Base-by-base conservation (phyloP, 2,797 vertebrate species). In the Microctenopoma stevenorrisi region DNA sequence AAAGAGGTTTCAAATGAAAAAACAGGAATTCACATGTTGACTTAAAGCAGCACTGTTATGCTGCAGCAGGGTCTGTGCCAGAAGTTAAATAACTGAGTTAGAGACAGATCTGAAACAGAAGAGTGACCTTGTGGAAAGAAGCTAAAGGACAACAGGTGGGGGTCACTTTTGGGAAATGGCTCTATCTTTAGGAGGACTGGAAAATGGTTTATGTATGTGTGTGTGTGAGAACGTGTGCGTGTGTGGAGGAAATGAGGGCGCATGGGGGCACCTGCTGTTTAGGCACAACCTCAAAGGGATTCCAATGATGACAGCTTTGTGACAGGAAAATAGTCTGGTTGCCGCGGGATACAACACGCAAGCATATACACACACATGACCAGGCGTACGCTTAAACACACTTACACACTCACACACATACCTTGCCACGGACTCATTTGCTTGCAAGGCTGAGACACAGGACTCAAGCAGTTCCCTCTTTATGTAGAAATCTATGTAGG, bases 351-450 rank as follows among this genome's bases (percentile, higher is more conserved):
- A 88, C 85, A 86, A 83, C 56, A 22, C 22, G 22, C 22, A 22
- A 72, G 63, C 74, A 76, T 74, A 85, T 53, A 84, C 58, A 75
- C 56, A 42, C 28, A 66, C 15, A 73, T 5, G 30, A 54, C 68
- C 4, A 67, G 56, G 18, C 65, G n/a, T 38, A 68, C 55, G 64
- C 51, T 40, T 10, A 51, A 8, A 63, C 25, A 57, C 47, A 56
- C 55, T 59, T 61, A n/a, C 30, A 71, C 61, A 76, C 79, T 58
- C 74, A 61, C n/a, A 33, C 18, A 79, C 83, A 53, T 83, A 95
- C 94, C 93, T 92, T 8, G 92, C 89, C 26, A 95, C 88, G 67
- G 91, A 86, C 74, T 93, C 72, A 55, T 95, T 92, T 44, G 93
- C 93, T 83, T 92, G 87, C 11, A 72, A 52, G 57, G 93, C 82